Conservation (phyloP, 2,113 vertebrate species). For the Tauraco erythrolophus region DNA sequence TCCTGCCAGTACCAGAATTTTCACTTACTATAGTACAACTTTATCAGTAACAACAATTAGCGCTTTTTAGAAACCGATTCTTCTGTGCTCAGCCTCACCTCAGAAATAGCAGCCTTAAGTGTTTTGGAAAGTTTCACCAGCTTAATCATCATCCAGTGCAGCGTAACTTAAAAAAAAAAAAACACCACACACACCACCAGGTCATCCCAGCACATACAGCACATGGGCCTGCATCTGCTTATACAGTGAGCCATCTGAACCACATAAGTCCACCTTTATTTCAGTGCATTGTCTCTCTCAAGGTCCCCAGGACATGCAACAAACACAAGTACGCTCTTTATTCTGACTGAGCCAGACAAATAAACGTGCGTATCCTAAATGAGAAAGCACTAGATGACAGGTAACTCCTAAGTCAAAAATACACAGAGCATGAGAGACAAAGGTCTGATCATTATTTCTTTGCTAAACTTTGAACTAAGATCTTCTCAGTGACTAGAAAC, state of each 20-base stretch:
- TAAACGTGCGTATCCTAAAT: not conserved
- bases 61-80: not conserved
- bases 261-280: not conserved
- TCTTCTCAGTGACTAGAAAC: not conserved
- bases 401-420: not conserved
- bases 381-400: not conserved
- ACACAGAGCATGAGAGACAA: not conserved
- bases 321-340: not conserved
- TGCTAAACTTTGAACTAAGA: not conserved
- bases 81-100: not conserved
- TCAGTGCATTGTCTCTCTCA: not conserved
- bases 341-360: not conserved
- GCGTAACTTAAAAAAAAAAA: not conserved
- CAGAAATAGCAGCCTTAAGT: not conserved
- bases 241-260: not conserved
- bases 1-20: not conserved
- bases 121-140: not conserved
- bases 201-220: not conserved
- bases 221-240: accelerated
- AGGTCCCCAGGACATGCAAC: not conserved
- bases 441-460: not conserved
- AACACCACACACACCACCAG: accelerated
- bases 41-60: not conserved
- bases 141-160: not conserved
- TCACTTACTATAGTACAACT: not conserved